Percentiles rank a stretch among this genome's conserved stretches.
Conservation (phyloP, 2,888 invertebrate species). For the Sylvicola cinctus region DNA sequence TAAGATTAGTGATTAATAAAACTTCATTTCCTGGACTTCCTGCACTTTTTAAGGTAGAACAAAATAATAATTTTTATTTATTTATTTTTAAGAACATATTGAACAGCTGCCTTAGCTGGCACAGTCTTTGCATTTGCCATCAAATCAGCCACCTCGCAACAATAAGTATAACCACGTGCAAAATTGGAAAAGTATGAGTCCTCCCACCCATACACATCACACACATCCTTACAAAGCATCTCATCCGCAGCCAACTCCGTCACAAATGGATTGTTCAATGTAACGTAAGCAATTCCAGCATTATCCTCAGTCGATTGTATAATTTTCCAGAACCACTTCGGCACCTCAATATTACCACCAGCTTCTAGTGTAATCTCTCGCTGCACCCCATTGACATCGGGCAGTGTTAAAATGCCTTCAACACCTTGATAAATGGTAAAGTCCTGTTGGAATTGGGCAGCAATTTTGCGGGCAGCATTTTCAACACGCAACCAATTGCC, state of each 20-base stretch:
- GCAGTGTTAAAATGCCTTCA: conserved; percentile 19
- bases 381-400: conserved; percentile 15
- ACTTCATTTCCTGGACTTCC: too few relatives aligned
- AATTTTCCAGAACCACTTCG: conserved; percentile 27
- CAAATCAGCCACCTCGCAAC: conserved; percentile 9
- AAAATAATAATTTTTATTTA: too few relatives aligned
- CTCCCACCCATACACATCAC: conserved; percentile 18
- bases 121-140: conserved; percentile 6
- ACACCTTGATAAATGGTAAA: conserved; percentile 25
- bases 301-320: conserved; percentile 17
- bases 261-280: conserved; percentile 27
- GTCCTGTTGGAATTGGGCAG: conserved; percentile 15
- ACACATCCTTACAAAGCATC: conserved; percentile 20
- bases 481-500: conserved; percentile 28
- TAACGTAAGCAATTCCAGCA: conserved; percentile 25
- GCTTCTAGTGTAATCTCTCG: conserved; percentile 20
- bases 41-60: too few relatives aligned
- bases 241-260: conserved; percentile 9
- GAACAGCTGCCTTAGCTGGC: conserved; percentile 4
- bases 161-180: conserved; percentile 10
- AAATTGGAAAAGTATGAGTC: conserved; percentile 6
- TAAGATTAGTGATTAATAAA: too few relatives aligned
- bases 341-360: conserved; percentile 20
- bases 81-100: too few relatives aligned
- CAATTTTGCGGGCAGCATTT: conserved; percentile 19